These are phyloP conservation scores for Operophtera brumata DNA, from an alignment of 2,888 invertebrate genomes.

Conservation along the genomic window DNA sequence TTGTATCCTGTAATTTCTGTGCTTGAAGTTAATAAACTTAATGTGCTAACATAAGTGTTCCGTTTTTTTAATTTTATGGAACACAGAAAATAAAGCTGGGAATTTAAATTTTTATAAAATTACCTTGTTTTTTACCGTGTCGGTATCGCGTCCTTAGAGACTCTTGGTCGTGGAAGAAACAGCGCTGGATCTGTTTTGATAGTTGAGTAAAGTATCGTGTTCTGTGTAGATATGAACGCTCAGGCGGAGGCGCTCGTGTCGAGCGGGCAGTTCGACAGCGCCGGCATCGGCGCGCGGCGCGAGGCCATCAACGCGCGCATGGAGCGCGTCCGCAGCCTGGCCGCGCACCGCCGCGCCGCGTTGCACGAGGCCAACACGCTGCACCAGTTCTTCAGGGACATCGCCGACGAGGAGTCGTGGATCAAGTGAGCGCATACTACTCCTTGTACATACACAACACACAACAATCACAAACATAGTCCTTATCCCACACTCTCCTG, in stretches of 20 bases:
- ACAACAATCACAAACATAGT: background rate
- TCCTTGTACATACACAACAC: too few species aligned
- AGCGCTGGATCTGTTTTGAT: background rate
- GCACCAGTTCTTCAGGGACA: conserved; percentile 99
- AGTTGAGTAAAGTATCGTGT: background rate
- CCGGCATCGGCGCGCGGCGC: conserved; percentile 96
- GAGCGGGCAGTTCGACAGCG: conserved; percentile 98
- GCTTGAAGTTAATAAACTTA: too few species aligned
- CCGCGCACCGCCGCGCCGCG: conserved; percentile 94
- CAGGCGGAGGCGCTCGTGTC: conserved; percentile 98
- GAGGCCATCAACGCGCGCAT: conserved; percentile 98
- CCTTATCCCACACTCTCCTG: background rate
- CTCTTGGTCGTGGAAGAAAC: too few species aligned
- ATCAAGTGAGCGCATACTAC: conserved; percentile 87
- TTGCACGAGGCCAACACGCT: conserved; percentile 98
- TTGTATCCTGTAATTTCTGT: too few species aligned
- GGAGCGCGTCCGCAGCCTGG: conserved; percentile 94
- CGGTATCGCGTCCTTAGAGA: too few species aligned
- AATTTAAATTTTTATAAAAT: too few species aligned
- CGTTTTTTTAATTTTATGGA: too few species aligned
- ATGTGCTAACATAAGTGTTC: too few species aligned
- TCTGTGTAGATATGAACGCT: conserved; percentile 89
- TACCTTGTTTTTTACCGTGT: too few species aligned
- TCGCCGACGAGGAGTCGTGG: conserved; percentile 99
- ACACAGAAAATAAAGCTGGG: too few species aligned